A percentile compares a stretch with the other conserved stretches of the same genome.
Conservation (phyloP, 2,797 vertebrate genomes). For the Alca torda region DNA sequence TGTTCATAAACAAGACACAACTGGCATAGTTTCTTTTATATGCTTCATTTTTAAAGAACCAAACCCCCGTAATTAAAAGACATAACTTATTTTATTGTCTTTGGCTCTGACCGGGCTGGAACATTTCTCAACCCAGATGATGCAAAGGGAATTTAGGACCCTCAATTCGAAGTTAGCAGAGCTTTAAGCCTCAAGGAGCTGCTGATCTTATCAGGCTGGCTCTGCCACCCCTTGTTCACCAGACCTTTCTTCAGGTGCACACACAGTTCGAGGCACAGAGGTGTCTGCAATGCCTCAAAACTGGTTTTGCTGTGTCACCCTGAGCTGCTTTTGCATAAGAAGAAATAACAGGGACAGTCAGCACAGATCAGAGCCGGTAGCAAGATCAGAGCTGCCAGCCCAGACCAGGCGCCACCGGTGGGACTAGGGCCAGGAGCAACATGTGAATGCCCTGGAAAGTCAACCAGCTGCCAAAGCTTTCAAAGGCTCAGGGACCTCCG, state of each 20-base stretch:
- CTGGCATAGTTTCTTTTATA: not conserved
- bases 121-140: not conserved
- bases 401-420: rapidly evolving
- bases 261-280: not conserved
- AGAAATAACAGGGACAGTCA: not conserved
- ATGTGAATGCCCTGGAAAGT: not conserved
- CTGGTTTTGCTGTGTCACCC: not conserved
- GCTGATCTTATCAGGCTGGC: not conserved
- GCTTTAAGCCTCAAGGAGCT: not conserved
- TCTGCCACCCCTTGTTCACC: not conserved
- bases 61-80: not conserved
- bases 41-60: not conserved
- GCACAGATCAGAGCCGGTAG: not conserved
- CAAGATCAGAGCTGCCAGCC: not conserved
- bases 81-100: not conserved
- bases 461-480: not conserved
- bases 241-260: not conserved
- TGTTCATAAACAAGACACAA: not conserved
- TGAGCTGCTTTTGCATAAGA: not conserved
- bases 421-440: not conserved
- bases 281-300: not conserved
- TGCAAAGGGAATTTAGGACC: not conserved
- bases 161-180: not conserved
- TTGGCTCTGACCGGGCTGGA: not conserved
- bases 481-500: not conserved